Evolutionary conservation across 2,113 vertebrate genomes (phyloP).

Genomic region (Ranitomeya variabilis): DNA sequence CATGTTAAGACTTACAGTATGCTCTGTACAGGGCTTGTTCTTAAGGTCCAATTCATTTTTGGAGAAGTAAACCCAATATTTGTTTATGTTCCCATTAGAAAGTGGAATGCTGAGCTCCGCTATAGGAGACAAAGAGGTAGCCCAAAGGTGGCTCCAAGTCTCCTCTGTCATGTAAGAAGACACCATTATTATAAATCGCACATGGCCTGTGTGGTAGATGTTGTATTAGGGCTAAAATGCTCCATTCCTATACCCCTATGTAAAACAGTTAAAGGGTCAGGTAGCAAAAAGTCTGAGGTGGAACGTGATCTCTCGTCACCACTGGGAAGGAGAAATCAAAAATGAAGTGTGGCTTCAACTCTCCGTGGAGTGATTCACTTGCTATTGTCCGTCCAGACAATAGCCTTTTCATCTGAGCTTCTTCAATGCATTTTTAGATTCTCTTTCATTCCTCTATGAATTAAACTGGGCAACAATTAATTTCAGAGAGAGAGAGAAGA

Average conservation of each 20-base stretch:
- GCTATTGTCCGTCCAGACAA: conserved; percentile 93
- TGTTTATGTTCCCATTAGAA: not conserved
- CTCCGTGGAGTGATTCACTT: conserved; percentile 78
- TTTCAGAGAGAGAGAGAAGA: conserved; percentile 91
- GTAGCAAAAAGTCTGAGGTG: conserved; percentile 36
- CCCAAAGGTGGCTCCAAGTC: not conserved
- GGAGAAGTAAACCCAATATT: not conserved
- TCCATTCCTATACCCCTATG: too few relatives aligned
- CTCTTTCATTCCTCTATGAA: conserved; percentile 99
- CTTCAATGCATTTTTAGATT: conserved; percentile 93
- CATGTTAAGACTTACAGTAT: too few relatives aligned
- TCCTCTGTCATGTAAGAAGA: not conserved
- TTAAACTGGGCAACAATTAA: conserved; percentile 99
- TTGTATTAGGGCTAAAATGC: not conserved
- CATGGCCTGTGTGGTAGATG: not conserved
- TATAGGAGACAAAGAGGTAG: not conserved
- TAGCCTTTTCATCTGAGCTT: conserved; percentile 93
- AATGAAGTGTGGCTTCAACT: conserved; percentile 59
- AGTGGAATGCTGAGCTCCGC: not conserved
- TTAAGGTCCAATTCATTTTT: not conserved
- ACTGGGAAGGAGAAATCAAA: conserved; percentile 53
- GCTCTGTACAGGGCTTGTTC: not conserved
- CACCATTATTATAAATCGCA: not conserved
- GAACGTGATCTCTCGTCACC: conserved; percentile 52
- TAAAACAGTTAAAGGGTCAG: conserved; percentile 40